A percentile compares a stretch with the other conserved stretches of the same genome.
Conservation (phyloP, 2,888 invertebrate species). For the Ochlodes sylvanus region DNA sequence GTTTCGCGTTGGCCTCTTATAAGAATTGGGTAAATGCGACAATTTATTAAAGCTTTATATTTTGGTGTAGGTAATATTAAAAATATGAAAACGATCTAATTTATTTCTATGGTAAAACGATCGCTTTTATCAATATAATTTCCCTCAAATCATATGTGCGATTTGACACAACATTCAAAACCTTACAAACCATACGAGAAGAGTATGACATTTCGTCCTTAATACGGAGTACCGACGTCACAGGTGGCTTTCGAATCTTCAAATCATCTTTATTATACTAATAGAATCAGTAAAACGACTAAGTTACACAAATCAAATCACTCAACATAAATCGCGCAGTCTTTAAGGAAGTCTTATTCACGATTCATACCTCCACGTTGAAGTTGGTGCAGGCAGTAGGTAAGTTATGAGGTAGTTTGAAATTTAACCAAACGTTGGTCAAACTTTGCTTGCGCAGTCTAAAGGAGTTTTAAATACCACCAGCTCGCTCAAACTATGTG, state of each 20-base stretch:
- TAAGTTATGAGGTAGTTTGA: slow-evolving; percentile 40
- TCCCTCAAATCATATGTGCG: too few relatives aligned
- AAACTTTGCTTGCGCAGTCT: slow-evolving; percentile 43
- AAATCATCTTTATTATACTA: background rate
- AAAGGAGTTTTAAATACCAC: slow-evolving; percentile 48
- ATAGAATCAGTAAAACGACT: background rate
- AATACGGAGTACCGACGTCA: too few relatives aligned
- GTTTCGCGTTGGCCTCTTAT: slow-evolving; percentile 21
- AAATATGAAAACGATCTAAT: background rate
- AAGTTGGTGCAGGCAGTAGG: slow-evolving; percentile 34
- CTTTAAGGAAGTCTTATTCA: slow-evolving; percentile 29
- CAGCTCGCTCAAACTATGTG: slow-evolving; percentile 49
- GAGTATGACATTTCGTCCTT: too few relatives aligned
- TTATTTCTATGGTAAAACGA: background rate
- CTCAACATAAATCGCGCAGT: slow-evolving; percentile 1
- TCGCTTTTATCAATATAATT: too few relatives aligned
- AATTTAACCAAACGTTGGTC: slow-evolving; percentile 41
- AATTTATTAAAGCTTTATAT: slow-evolving; percentile 4
- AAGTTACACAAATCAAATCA: background rate
- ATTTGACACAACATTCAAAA: too few relatives aligned
- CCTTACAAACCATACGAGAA: too few relatives aligned
- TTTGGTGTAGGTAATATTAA: background rate
- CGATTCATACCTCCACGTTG: slow-evolving; percentile 26
- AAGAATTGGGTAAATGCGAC: slow-evolving; percentile 23
- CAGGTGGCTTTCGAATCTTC: too few relatives aligned